Evolutionary conservation across 2,888 invertebrate species (phyloP).

Genomic region (Resseliella maxima): DNA sequence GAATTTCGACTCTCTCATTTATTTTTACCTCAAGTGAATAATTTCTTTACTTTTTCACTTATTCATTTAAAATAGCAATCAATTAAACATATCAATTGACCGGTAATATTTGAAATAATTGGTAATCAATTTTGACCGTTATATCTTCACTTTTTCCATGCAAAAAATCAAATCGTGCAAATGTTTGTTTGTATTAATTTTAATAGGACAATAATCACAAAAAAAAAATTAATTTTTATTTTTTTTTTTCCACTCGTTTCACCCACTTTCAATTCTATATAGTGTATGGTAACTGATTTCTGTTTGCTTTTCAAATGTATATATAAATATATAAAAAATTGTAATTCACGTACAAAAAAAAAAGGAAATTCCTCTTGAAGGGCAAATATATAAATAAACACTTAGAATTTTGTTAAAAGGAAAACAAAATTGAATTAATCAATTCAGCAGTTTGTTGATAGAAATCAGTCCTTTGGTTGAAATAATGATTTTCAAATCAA

Average conservation of each 20-base stretch:
- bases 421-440: neutral
- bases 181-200: neutral
- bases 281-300: neutral
- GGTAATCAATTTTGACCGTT: neutral
- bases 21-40: neutral
- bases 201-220: neutral
- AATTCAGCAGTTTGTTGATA: neutral
- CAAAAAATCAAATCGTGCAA: too few relatives aligned
- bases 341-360: neutral
- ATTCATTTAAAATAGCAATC: neutral
- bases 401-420: neutral
- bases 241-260: neutral
- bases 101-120: constrained; percentile 1
- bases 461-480: constrained; percentile 11
- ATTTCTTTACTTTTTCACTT: neutral
- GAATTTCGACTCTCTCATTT: neutral
- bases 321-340: neutral
- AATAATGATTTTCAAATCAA: constrained; percentile 19
- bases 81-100: neutral
- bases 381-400: neutral
- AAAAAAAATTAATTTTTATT: neutral
- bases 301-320: neutral
- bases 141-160: neutral
- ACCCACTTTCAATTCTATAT: neutral
- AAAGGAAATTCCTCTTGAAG: neutral